phyloP scores from a whole-genome alignment of 2,113 vertebrate species.

The Lates calcarifer region DNA sequence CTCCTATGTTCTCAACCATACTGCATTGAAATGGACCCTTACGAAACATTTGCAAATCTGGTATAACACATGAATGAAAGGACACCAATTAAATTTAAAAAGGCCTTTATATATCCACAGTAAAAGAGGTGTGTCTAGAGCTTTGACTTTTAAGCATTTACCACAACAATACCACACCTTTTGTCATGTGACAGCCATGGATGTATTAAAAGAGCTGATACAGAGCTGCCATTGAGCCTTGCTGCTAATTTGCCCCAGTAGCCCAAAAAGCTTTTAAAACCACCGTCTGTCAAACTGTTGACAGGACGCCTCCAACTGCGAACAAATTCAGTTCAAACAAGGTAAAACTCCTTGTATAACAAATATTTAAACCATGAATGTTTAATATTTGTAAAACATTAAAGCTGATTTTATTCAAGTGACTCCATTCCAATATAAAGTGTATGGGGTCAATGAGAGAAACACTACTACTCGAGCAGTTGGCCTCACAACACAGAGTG shows the following conservation, averaged over 20 bases:
- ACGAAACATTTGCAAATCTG: conserved; percentile 6
- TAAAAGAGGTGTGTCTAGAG: background rate
- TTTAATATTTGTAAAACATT: background rate
- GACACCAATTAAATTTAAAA: background rate
- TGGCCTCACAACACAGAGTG: background rate
- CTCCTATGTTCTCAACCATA: background rate
- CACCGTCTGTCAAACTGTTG: background rate
- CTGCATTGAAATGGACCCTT: background rate
- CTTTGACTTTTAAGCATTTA: conserved; percentile 10
- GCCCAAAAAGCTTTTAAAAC: background rate
- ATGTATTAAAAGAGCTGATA: conserved; percentile 23
- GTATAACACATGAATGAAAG: background rate
- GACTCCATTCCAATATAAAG: background rate
- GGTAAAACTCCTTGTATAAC: background rate
- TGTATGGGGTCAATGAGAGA: background rate
- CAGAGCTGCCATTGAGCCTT: background rate
- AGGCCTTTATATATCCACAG: conserved; percentile 27
- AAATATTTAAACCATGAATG: background rate
- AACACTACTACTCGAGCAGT: conserved; percentile 14
- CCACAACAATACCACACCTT: background rate
- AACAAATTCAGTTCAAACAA: background rate
- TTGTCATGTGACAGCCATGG: conserved; percentile 17
- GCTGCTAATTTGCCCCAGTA: background rate
- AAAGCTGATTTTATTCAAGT: background rate
- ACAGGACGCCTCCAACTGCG: background rate